A percentile compares a stretch with the other conserved stretches of the same genome.
Evolutionary conservation across 2,797 vertebrate species (phyloP).

Genomic region (Echeneis naucrates): DNA sequence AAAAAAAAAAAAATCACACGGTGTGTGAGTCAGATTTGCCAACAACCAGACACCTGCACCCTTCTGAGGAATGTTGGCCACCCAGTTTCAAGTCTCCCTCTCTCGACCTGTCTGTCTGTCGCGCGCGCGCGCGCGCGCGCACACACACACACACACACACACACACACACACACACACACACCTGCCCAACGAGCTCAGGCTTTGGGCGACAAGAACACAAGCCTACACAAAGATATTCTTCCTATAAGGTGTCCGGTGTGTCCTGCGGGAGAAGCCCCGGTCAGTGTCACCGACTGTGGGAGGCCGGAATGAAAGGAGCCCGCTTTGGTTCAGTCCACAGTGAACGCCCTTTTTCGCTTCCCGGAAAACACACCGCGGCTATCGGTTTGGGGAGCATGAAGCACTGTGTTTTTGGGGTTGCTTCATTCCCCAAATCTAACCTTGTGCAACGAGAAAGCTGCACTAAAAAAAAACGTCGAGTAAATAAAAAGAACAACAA

Average conservation of each 20-base stretch:
- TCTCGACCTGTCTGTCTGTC: neutral
- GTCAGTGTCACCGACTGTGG: conserved; percentile 5
- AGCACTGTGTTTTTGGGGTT: neutral
- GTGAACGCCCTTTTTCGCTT: conserved; percentile 82
- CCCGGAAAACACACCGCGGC: conserved; percentile 63
- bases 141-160: neutral
- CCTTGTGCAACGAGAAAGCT: fast-evolving
- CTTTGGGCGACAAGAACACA: neutral
- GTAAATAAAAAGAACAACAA: neutral
- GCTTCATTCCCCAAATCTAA: neutral
- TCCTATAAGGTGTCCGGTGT: neutral
- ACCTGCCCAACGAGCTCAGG: conserved; percentile 62
- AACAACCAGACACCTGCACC: conserved; percentile 73
- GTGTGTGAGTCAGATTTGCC: conserved; percentile 36
- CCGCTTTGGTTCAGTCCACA: conserved; percentile 51
- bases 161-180: conserved; percentile 44
- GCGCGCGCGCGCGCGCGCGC: conserved; percentile 61
- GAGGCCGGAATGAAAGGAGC: conserved; percentile 32
- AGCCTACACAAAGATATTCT: neutral
- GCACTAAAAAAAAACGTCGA: neutral
- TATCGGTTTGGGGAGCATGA: neutral
- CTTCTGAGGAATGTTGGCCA: conserved; percentile 77
- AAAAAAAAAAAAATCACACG: conserved; percentile 38
- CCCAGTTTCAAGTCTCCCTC: conserved; percentile 64
- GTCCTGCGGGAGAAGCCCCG: too few species aligned